Conservation (phyloP, 1,140 invertebrate species). For the Drosophila aff. region DNA sequence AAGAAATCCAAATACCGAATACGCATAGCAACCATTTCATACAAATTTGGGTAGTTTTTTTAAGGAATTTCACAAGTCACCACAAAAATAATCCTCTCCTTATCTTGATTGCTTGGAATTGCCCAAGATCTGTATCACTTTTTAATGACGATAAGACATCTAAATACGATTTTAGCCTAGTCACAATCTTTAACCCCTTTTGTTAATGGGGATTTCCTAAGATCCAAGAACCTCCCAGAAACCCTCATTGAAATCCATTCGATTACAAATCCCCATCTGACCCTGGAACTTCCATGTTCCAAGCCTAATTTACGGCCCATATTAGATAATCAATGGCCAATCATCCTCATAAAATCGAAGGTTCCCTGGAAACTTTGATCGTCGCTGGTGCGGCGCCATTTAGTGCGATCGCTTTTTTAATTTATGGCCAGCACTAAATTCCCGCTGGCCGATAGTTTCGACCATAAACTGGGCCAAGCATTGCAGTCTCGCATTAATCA, state of each 20-base stretch:
- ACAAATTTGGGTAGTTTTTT: background rate
- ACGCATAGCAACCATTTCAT: background rate
- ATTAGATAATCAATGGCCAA: slow-evolving; percentile 17
- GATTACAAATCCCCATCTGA: background rate
- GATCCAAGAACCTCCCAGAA: background rate
- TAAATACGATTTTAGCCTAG: background rate
- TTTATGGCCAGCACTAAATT: slow-evolving; percentile 31
- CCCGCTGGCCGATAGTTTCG: background rate
- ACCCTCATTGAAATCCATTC: background rate
- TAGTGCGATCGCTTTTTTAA: background rate
- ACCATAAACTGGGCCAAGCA: slow-evolving; percentile 8
- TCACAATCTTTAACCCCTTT: background rate
- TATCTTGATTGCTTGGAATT: background rate
- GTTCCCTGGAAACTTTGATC: slow-evolving; percentile 13
- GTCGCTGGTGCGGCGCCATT: background rate
- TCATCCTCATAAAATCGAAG: slow-evolving; percentile 5
- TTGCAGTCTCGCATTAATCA: slow-evolving; percentile 8
- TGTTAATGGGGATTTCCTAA: slow-evolving; percentile 10
- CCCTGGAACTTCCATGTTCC: background rate
- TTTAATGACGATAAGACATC: background rate
- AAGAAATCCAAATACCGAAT: background rate
- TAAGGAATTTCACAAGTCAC: background rate
- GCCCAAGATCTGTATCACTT: slow-evolving; percentile 16
- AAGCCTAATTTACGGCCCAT: background rate
- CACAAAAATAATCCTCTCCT: too few species aligned